Evolutionary conservation across 2,797 vertebrate species (phyloP).

Genomic region (Clarias pachynema): DNA sequence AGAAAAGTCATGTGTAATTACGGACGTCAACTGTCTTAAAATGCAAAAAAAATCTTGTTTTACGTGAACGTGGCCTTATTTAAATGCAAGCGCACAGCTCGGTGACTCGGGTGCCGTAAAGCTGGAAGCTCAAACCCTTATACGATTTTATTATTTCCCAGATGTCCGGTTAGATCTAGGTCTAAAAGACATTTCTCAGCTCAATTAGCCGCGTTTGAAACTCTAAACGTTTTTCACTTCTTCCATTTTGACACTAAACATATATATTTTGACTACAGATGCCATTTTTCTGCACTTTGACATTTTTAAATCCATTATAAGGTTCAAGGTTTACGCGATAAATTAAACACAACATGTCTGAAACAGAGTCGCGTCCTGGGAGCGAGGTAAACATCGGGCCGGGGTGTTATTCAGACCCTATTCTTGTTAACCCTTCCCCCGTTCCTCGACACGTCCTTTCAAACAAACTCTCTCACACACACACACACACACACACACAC

Average conservation of each 20-base stretch:
- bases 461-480: slow-evolving; percentile 9
- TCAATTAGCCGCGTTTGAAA: not conserved
- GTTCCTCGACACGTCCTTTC: slow-evolving; percentile 9
- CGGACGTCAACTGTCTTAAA: no score
- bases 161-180: no score
- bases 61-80: no score
- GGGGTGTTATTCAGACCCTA: slow-evolving; percentile 23
- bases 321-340: not conserved
- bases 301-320: not conserved
- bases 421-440: slow-evolving; percentile 43
- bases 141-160: no score
- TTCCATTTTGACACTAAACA: not conserved
- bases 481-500: slow-evolving; percentile 46
- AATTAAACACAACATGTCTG: not conserved
- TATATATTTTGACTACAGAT: not conserved
- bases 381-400: slow-evolving; percentile 14
- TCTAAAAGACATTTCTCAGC: not conserved
- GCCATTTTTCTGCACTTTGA: not conserved
- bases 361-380: not conserved
- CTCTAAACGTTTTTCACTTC: not conserved
- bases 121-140: no score
- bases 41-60: no score
- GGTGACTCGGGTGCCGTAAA: no score
- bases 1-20: no score
- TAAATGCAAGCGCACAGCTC: no score